phyloP scores from a whole-genome alignment of 2,888 invertebrate genomes.

The Philaethria dido region DNA sequence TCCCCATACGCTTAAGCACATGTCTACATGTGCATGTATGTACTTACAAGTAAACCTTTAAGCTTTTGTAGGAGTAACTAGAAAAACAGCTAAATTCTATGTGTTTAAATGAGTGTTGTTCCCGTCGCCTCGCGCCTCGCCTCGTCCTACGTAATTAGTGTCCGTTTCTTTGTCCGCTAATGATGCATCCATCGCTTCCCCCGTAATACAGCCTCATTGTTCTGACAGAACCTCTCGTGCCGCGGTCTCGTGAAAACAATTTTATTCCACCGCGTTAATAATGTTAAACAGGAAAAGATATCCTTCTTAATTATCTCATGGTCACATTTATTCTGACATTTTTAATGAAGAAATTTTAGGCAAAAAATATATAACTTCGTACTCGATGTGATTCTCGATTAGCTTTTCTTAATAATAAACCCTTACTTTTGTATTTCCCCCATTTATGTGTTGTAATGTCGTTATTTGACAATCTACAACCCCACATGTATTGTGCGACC shows the following conservation, averaged over 20 bases:
- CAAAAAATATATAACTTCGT: background rate
- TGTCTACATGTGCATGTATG: background rate
- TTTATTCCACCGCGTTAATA: constrained; percentile 17
- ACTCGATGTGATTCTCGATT: background rate
- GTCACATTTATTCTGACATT: background rate
- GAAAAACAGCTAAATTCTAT: constrained; percentile 13
- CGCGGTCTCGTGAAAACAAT: constrained; percentile 15
- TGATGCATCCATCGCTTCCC: constrained; percentile 22
- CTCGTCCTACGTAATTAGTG: constrained; percentile 18
- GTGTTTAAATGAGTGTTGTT: constrained; percentile 21
- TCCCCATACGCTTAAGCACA: too few relatives aligned
- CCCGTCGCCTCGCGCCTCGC: background rate
- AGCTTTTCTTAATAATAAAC: background rate
- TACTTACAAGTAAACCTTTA: background rate
- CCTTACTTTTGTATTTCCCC: background rate
- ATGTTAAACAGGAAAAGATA: constrained; percentile 11
- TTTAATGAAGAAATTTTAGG: background rate
- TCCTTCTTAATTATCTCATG: constrained; percentile 6
- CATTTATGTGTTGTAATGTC: background rate
- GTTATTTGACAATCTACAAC: constrained; percentile 18
- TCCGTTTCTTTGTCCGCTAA: constrained; percentile 27
- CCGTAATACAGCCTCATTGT: constrained; percentile 18
- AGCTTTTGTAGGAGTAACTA: constrained; percentile 12
- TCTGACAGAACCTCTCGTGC: constrained; percentile 21
- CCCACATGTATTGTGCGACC: constrained; percentile 1